Evolutionary conservation across 2,113 vertebrate species (phyloP).

Genomic region (Stercorarius parasiticus): DNA sequence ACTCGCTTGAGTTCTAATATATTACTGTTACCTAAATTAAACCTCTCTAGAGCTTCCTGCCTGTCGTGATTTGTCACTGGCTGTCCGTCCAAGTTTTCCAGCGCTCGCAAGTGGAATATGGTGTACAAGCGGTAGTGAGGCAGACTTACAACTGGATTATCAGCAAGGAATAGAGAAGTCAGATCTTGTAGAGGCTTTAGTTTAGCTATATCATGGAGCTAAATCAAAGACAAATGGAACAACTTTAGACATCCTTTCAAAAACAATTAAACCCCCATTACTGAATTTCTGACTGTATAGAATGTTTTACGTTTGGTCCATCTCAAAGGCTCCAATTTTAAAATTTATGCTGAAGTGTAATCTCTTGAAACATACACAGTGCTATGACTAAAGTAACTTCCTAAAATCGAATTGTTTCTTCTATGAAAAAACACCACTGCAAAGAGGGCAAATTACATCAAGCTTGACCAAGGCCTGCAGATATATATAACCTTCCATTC

Average conservation of each 20-base stretch:
- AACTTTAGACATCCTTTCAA: neutral
- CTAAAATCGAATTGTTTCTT: neutral
- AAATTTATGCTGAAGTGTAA: neutral
- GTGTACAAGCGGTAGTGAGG: slow-evolving; percentile 82
- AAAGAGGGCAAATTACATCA: neutral
- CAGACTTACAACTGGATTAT: slow-evolving; percentile 80
- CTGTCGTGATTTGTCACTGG: slow-evolving; percentile 78
- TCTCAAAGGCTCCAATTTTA: neutral
- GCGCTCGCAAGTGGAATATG: slow-evolving; percentile 82
- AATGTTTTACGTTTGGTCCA: neutral
- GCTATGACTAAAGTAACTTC: neutral
- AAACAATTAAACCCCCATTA: neutral
- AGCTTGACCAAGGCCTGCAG: neutral
- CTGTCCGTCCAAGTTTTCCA: slow-evolving; percentile 80
- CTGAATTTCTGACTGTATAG: neutral
- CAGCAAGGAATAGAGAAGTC: slow-evolving; percentile 77
- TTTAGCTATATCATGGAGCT: slow-evolving; percentile 85
- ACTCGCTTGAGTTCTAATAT: neutral
- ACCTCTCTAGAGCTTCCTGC: slow-evolving; percentile 80
- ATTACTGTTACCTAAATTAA: slow-evolving; percentile 80
- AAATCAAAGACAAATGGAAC: slow-evolving; percentile 11
- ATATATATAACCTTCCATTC: neutral
- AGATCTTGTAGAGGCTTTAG: slow-evolving; percentile 84
- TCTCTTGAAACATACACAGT: neutral
- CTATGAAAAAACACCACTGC: neutral